Conservation (phyloP, 2,797 vertebrate species). For the Pipistrellus pygmaeus region DNA sequence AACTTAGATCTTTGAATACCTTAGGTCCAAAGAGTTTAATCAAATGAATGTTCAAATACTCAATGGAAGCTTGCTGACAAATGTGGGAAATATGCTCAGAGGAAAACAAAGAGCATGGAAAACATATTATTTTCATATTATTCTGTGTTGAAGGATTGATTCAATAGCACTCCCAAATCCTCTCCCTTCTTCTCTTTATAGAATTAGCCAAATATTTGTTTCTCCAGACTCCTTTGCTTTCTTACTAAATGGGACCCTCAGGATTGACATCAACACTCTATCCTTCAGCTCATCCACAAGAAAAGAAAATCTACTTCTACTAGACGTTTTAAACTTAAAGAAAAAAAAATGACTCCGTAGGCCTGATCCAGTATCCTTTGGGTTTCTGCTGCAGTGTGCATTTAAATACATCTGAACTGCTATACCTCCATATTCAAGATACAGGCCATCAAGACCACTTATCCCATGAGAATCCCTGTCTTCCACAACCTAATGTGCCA, state of each 20-base stretch:
- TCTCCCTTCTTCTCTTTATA: not conserved
- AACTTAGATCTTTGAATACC: slow-evolving; percentile 6
- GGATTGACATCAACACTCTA: not conserved
- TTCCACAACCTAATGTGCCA: not conserved
- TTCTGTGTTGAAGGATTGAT: slow-evolving; percentile 43
- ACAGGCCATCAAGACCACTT: fast-evolving
- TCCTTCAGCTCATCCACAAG: not conserved
- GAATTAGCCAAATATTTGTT: slow-evolving; percentile 33
- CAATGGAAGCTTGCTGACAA: slow-evolving; percentile 29
- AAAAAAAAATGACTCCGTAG: not conserved
- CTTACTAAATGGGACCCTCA: not conserved
- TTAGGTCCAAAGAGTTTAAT: slow-evolving; percentile 3
- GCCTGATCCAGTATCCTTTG: not conserved
- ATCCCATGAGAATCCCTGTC: not conserved
- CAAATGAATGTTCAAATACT: slow-evolving; percentile 41
- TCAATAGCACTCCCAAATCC: slow-evolving; percentile 1
- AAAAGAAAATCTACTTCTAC: slow-evolving; percentile 9
- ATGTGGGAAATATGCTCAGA: slow-evolving; percentile 31
- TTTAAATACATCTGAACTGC: not conserved
- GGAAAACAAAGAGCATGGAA: slow-evolving; percentile 38
- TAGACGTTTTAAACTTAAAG: slow-evolving; percentile 16
- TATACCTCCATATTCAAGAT: not conserved
- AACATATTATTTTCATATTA: slow-evolving; percentile 40
- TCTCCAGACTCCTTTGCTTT: not conserved
- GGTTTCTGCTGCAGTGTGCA: not conserved